Conservation (phyloP, 2,797 vertebrate genomes). For the Arnoldichthys spilopterus region DNA sequence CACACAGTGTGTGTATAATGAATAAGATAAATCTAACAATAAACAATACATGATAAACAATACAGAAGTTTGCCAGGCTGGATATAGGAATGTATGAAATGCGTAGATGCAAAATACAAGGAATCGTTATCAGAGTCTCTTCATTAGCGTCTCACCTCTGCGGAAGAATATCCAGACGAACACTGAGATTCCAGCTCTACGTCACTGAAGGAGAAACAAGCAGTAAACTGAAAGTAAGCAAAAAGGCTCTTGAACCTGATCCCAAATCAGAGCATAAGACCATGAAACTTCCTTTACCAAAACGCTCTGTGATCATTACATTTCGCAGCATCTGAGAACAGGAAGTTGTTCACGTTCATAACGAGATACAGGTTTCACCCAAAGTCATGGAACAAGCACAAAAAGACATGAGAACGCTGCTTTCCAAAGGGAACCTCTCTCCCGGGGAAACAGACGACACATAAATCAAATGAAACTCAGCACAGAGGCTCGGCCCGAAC, state of each 20-base stretch:
- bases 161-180: conserved; percentile 97
- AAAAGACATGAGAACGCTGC: not conserved
- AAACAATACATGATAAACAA: too few relatives aligned
- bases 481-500: not conserved
- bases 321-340: not conserved
- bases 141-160: conserved; percentile 85
- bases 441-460: not conserved
- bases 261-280: not conserved
- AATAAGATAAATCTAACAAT: too few relatives aligned
- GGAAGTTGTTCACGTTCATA: not conserved
- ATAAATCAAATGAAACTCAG: not conserved
- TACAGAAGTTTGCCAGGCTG: too few relatives aligned
- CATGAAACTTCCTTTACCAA: not conserved
- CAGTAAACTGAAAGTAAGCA: not conserved
- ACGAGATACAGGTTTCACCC: not conserved
- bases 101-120: too few relatives aligned
- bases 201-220: conserved; percentile 78
- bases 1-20: too few relatives aligned
- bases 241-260: not conserved
- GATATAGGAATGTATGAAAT: too few relatives aligned
- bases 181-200: conserved; percentile 91
- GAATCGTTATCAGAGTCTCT: too few relatives aligned
- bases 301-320: not conserved
- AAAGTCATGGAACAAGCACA: not conserved
- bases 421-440: not conserved